These are phyloP conservation scores for Lethrus apterus DNA, from an alignment of 1,140 invertebrate genomes.

Conservation along the genomic window DNA sequence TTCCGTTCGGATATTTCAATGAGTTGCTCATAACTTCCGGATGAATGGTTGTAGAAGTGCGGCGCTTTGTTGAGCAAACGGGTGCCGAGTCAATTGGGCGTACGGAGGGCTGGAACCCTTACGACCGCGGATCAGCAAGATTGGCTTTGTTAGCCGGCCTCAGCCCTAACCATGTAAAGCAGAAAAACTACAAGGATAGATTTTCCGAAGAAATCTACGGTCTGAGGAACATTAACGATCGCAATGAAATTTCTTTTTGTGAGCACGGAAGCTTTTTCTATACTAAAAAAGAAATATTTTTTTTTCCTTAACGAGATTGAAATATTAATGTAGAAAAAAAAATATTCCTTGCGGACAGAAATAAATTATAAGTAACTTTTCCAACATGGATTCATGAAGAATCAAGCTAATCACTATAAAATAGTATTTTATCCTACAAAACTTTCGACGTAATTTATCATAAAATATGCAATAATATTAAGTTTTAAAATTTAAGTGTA, in stretches of 20 bases:
- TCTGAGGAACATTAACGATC: background rate
- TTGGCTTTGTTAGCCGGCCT: slow-evolving; percentile 34
- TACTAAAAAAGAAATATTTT: background rate
- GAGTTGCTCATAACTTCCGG: slow-evolving; percentile 34
- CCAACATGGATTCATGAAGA: too few species aligned
- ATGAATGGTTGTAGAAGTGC: slow-evolving; percentile 25
- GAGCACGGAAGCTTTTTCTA: background rate
- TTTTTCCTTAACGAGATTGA: background rate
- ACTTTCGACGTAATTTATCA: too few species aligned
- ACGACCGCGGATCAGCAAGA: slow-evolving; percentile 29
- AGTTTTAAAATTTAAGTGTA: too few species aligned
- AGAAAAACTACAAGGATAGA: slow-evolving; percentile 19
- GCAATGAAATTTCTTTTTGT: background rate
- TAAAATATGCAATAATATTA: too few species aligned
- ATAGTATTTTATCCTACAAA: too few species aligned
- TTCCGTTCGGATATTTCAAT: slow-evolving; percentile 33
- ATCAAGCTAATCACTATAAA: too few species aligned
- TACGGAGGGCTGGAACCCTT: slow-evolving; percentile 25
- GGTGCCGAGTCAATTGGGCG: slow-evolving; percentile 35
- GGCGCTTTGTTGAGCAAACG: slow-evolving; percentile 26
- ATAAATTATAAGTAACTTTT: too few species aligned
- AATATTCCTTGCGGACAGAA: too few species aligned
- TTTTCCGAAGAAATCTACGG: background rate
- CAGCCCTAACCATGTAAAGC: slow-evolving; percentile 24
- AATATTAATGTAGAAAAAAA: slow-evolving; percentile 7